Percentiles rank a stretch among this genome's conserved stretches.
phyloP scores from a whole-genome alignment of 1,140 invertebrate species.

The Bombus pyrosoma region DNA sequence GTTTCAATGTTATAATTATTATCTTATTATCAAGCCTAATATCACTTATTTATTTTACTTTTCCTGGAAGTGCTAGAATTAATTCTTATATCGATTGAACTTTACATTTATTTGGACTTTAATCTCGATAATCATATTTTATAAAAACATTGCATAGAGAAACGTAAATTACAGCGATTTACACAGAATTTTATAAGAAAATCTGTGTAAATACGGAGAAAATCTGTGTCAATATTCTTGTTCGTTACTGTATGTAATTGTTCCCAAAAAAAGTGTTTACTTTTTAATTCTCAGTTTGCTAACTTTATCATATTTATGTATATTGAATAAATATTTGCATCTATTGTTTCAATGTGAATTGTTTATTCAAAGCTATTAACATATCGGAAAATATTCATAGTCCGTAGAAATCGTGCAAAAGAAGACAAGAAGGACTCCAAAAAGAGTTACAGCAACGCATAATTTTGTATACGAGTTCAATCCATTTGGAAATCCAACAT shows the following conservation, averaged over 20 bases:
- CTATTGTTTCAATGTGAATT: not conserved
- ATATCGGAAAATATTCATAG: slow-evolving; percentile 11
- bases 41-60: too few relatives aligned
- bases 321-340: not conserved
- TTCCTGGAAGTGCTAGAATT: too few relatives aligned
- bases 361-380: not conserved
- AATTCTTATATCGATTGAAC: not conserved
- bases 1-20: too few relatives aligned
- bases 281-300: not conserved
- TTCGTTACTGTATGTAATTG: not conserved
- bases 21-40: too few relatives aligned
- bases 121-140: too few relatives aligned
- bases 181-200: not conserved
- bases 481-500: slow-evolving; percentile 8
- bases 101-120: too few relatives aligned
- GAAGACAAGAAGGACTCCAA: slow-evolving; percentile 13
- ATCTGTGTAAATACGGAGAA: too few relatives aligned
- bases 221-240: not conserved
- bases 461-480: slow-evolving; percentile 63
- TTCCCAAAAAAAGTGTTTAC: not conserved
- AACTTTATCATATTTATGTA: not conserved
- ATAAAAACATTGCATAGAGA: too few relatives aligned
- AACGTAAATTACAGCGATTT: too few relatives aligned
- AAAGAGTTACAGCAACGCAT: slow-evolving; percentile 51
- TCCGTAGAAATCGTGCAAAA: slow-evolving; percentile 30